Evolutionary conservation across 2,888 invertebrate species (phyloP), one percentile per base, ranked within the genome.

Genomic region (Lordiphosa andalusiaca): DNA sequence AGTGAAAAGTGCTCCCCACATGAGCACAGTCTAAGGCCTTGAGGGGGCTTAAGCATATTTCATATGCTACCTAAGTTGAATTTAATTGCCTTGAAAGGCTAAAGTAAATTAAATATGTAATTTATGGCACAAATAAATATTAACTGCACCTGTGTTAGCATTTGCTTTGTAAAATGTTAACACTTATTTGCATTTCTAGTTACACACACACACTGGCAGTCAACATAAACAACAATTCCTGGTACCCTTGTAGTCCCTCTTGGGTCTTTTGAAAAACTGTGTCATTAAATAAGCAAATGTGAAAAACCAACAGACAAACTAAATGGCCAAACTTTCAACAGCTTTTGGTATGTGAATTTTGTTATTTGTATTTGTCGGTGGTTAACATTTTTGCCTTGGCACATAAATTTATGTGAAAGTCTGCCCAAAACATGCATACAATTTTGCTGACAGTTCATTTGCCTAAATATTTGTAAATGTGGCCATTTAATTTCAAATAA

Each of bases 31-130:
- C 23, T 38, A 38, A 21, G 30, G 38, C 25, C 30, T 3, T 30
- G 6, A n/a, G n/a, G 12, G 50, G 42, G 51, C 37, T 42, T 33
- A 48, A 60, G 16, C 33, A 41, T 39, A 49, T 58, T 58, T 58
- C 35, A 5, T 5, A 12, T 12, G 12, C 37, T 42, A 21, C 41
- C 2, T 4, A 81, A 76, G 51, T 36, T 52, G 10, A 23, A 44
- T 44, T 44, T 44, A 44, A 44, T 44, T 44, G 25, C 44, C 25
- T 44, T 33, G 13, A 44, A 38, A 37, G 19, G 0, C 2, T 9
- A 0, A 71, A 69, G 69, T 77, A 77, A 85, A 84, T 82, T 67
- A 85, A 85, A 80, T 77, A 85, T 71, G 71, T 77, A 80, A 80
- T 80, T 80, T 80, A 80, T 80, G 73, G 84, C 84, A 60, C 74